Conservation (phyloP, 2,888 invertebrate genomes). For the Scaptomyza caliginosa region DNA sequence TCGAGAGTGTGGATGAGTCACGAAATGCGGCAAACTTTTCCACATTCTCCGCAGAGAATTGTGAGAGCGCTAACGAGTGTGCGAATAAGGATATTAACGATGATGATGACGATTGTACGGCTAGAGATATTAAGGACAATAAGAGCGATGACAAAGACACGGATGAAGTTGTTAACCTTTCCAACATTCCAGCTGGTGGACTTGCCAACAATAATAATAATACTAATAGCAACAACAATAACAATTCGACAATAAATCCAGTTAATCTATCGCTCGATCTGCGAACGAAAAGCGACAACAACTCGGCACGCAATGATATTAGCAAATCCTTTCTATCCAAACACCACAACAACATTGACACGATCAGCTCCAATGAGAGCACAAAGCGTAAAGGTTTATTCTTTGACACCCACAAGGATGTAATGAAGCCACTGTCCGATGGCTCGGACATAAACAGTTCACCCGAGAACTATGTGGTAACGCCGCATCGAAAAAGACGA, state of each 20-base stretch:
- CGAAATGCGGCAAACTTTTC: slow-evolving; percentile 51
- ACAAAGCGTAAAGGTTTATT: slow-evolving; percentile 78
- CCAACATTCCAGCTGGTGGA: slow-evolving; percentile 66
- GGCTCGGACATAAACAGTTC: slow-evolving; percentile 89
- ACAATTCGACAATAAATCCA: slow-evolving; percentile 89
- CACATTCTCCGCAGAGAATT: slow-evolving; percentile 73
- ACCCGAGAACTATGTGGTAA: slow-evolving; percentile 93
- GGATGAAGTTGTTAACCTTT: slow-evolving; percentile 71
- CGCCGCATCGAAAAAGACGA: slow-evolving; percentile 93
- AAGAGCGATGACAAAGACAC: slow-evolving; percentile 71
- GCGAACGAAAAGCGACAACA: slow-evolving; percentile 85
- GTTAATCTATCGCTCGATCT: slow-evolving; percentile 90
- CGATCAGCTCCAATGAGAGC: slow-evolving; percentile 60
- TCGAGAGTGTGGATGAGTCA: slow-evolving; percentile 65
- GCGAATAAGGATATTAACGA: slow-evolving; percentile 52
- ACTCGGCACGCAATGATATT: slow-evolving; percentile 35
- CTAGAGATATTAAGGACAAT: slow-evolving; percentile 53
- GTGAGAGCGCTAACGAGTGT: slow-evolving; percentile 83
- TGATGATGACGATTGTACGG: slow-evolving; percentile 38
- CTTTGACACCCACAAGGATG: slow-evolving; percentile 87
- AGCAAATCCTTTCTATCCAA: slow-evolving; percentile 52
- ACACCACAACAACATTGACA: slow-evolving; percentile 52
- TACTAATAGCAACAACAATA: slow-evolving; percentile 84
- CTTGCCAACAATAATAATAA: slow-evolving; percentile 67
- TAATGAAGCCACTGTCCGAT: slow-evolving; percentile 86